phyloP scores from a whole-genome alignment of 2,888 invertebrate species.

The Drosophila robusta region DNA sequence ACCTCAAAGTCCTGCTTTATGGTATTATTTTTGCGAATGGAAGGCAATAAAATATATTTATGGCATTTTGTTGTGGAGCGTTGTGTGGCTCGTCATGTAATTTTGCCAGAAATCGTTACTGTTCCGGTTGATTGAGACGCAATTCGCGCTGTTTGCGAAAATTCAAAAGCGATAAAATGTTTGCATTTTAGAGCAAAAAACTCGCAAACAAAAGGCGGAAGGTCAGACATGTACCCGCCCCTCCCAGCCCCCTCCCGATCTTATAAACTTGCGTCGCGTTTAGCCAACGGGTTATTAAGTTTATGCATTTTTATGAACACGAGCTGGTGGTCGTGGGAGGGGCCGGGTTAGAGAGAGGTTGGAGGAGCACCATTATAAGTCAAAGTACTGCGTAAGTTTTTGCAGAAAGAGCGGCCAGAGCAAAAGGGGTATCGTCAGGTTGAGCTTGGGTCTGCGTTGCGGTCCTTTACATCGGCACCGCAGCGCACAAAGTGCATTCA shows the following conservation, averaged over 20 bases:
- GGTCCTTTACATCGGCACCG: slow-evolving; percentile 57
- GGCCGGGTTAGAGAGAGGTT: neutral
- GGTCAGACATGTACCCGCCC: slow-evolving; percentile 44
- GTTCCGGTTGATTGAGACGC: slow-evolving; percentile 63
- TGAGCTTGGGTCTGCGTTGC: slow-evolving; percentile 29
- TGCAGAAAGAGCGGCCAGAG: neutral
- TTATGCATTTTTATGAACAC: slow-evolving; percentile 58
- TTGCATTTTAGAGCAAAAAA: slow-evolving; percentile 46
- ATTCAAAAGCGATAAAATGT: slow-evolving; percentile 46
- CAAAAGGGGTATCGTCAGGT: slow-evolving; percentile 25
- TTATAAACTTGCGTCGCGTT: slow-evolving; percentile 10
- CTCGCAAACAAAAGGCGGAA: slow-evolving; percentile 45
- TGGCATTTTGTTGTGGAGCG: slow-evolving; percentile 36
- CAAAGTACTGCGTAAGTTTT: slow-evolving; percentile 52
- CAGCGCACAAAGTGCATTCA: slow-evolving; percentile 68
- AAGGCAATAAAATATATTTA: slow-evolving; percentile 52
- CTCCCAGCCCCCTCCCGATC: neutral
- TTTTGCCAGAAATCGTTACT: slow-evolving; percentile 60
- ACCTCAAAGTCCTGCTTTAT: neutral
- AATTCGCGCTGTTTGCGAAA: slow-evolving; percentile 34
- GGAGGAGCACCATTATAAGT: slow-evolving; percentile 48
- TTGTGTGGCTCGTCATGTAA: slow-evolving; percentile 33
- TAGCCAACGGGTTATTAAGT: slow-evolving; percentile 55
- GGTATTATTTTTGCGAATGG: slow-evolving; percentile 33
- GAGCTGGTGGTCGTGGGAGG: neutral